These are phyloP conservation scores for Agonopterix subpropinquella DNA, from an alignment of 2,888 invertebrate genomes.

Conservation along the genomic window DNA sequence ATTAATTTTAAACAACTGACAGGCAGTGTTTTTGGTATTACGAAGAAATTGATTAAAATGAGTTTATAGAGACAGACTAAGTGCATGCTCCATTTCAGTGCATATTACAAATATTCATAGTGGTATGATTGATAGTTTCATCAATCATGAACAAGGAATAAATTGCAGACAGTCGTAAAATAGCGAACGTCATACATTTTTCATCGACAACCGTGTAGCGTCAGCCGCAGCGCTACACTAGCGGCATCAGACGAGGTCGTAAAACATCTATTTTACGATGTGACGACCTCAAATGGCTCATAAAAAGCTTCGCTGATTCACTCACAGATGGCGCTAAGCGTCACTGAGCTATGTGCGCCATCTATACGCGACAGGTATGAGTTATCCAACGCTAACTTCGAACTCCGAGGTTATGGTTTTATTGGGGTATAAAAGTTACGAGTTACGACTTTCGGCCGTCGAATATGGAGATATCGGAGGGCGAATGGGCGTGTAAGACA, in stretches of 20 bases:
- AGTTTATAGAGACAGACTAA: too few species aligned
- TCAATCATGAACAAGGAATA: constrained; percentile 1
- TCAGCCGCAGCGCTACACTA: constrained; percentile 49
- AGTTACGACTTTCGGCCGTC: constrained; percentile 56
- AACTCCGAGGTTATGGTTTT: constrained; percentile 56
- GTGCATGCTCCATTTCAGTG: too few species aligned
- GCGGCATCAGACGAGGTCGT: constrained; percentile 63
- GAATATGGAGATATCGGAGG: constrained; percentile 72
- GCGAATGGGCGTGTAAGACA: constrained; percentile 69
- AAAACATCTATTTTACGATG: constrained; percentile 66
- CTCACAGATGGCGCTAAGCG: constrained; percentile 63
- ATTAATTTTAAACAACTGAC: too few species aligned
- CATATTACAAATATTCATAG: neutral
- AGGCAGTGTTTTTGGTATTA: too few species aligned
- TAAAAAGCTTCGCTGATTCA: constrained; percentile 56
- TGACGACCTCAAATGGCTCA: constrained; percentile 60
- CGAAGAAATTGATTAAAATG: too few species aligned
- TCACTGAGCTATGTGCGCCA: constrained; percentile 42
- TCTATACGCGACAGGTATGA: constrained; percentile 35
- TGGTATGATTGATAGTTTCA: neutral
- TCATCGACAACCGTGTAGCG: constrained; percentile 9
- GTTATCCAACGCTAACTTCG: constrained; percentile 3
- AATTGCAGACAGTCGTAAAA: too few species aligned
- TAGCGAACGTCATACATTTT: constrained; percentile 6
- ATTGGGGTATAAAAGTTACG: constrained; percentile 73